These are phyloP conservation scores for Platycercus adscitus DNA, from an alignment of 2,113 vertebrate genomes.

Conservation along the genomic window DNA sequence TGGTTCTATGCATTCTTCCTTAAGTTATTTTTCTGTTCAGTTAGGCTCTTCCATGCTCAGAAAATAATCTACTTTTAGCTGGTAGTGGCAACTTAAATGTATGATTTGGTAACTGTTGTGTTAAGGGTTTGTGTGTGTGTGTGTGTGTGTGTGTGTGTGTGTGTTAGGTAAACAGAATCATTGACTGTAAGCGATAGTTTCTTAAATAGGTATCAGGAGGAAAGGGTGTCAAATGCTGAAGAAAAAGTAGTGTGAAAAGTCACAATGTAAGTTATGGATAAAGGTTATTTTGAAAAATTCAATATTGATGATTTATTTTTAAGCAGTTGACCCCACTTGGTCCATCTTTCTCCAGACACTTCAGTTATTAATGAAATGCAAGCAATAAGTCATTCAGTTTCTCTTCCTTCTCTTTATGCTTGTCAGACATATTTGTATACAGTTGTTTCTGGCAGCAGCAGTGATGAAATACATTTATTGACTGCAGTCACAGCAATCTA, in stretches of 20 bases:
- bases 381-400: constrained; percentile 23
- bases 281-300: constrained; percentile 3
- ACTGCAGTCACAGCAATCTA: constrained; percentile 6
- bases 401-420: constrained; percentile 2
- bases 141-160: not conserved
- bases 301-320: constrained; percentile 6
- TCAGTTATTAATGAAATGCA: constrained; percentile 39
- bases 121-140: not conserved
- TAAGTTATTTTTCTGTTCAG: not conserved
- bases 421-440: constrained; percentile 25
- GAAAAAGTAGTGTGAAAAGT: not conserved
- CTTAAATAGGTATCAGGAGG: not conserved
- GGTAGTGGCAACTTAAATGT: not conserved
- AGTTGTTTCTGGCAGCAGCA: constrained; percentile 24
- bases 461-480: constrained; percentile 53
- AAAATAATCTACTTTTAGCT: not conserved
- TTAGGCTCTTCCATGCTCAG: not conserved
- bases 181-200: not conserved
- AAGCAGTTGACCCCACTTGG: constrained; percentile 5
- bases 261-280: not conserved
- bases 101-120: not conserved
- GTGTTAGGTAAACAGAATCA: not conserved
- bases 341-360: constrained; percentile 18
- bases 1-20: not conserved
- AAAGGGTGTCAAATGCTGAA: not conserved